Percentiles rank a stretch among this genome's conserved stretches.
Conservation (phyloP, 2,797 vertebrate genomes). For the Buceros bicornis region DNA sequence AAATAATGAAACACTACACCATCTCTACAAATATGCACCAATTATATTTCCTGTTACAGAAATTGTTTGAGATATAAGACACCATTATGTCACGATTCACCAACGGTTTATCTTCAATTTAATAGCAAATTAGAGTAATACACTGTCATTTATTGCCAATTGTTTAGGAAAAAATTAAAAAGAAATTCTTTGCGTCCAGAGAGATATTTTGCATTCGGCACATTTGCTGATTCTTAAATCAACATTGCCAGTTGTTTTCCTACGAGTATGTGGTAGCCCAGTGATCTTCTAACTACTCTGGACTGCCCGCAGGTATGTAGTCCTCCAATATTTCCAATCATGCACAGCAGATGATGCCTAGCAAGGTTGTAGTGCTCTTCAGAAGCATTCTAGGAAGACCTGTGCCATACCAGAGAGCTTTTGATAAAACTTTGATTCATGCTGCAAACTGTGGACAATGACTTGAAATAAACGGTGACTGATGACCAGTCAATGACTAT, state of each 20-base stretch:
- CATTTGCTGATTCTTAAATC: conserved; percentile 63
- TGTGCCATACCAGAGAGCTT: conserved; percentile 72
- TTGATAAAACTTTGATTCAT: conserved; percentile 82
- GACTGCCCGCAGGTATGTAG: conserved; percentile 65
- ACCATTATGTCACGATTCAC: conserved; percentile 52
- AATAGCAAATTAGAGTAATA: conserved; percentile 63
- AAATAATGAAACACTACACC: conserved; percentile 34
- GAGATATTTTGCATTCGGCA: conserved; percentile 53
- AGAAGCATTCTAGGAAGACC: conserved; percentile 76
- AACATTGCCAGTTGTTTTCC: conserved; percentile 44
- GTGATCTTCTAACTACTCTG: conserved; percentile 76
- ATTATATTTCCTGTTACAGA: conserved; percentile 29
- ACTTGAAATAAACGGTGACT: conserved; percentile 90
- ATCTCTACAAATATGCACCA: conserved; percentile 27
- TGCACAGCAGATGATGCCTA: conserved; percentile 73
- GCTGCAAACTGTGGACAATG: conserved; percentile 79
- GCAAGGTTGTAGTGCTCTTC: conserved; percentile 70
- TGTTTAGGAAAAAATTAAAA: neutral
- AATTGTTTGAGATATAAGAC: conserved; percentile 54
- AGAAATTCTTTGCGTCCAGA: conserved; percentile 4
- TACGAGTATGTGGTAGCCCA: neutral
- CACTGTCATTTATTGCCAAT: conserved; percentile 63
- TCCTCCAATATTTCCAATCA: conserved; percentile 56
- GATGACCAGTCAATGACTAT: conserved; percentile 90
- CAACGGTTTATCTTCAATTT: conserved; percentile 67